Evolutionary conservation across 2,113 vertebrate species (phyloP), one percentile per base, ranked within the genome.

Genomic region (Balaeniceps rex): DNA sequence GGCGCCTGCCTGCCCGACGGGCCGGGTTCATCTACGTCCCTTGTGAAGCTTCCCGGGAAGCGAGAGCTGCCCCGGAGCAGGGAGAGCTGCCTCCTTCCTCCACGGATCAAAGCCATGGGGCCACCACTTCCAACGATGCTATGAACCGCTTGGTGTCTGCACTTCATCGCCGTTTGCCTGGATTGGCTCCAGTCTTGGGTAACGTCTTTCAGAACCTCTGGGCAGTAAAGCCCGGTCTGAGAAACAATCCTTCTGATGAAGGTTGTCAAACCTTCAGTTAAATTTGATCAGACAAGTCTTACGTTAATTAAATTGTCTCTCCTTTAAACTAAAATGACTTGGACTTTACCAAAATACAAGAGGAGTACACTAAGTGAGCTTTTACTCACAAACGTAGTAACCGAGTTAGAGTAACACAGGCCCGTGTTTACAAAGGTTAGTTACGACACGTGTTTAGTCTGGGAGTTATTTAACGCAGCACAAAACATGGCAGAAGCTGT

Each of bases 91-190:
- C 58, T 17, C 36, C 10, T 9, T 17, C 40, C 64, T 29, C 47
- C 33, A 22, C 0, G 2, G 64, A 22, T 5, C 8, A 2, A 23
- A 34, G 22, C 34, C 42, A 3, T 0, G 3, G 58, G 36, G 64
- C 40, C 55, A 17, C 10, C 33, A 2, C 7, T 24, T 5, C 46
- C 51, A 18, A 9, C 29, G 17, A 3, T 2, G 0, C 75, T 11
- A 4, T 0, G 19, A 44, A 4, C 36, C 21, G 54, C 52, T 22
- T 54, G 2, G 10, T 8, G 19, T 2, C 87, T 54, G 68, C 75
- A 7, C 12, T 47, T 26, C 2, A 5, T 3, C 14, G 14, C 82
- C 36, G 6, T 8, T 12, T 7, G 40, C 52, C 46, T 17, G 85
- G 47, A 7, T 1, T 14, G 55, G 24, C 21, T 65, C 65, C 42